Evolutionary conservation across 2,888 invertebrate species (phyloP).

Genomic region (Nipponacmea schrenckii): DNA sequence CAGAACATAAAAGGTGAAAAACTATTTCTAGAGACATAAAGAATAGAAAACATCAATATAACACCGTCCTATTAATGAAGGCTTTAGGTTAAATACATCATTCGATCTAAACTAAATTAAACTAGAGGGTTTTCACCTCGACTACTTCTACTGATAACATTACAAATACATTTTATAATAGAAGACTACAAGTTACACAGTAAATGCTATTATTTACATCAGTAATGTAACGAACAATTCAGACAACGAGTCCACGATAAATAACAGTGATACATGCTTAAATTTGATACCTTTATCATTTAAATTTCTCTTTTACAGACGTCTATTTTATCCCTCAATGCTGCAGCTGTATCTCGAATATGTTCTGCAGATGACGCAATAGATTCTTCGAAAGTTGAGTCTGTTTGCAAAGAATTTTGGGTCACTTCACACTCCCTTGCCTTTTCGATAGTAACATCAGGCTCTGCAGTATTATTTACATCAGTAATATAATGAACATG

Average conservation of each 20-base stretch:
- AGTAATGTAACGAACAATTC: not conserved
- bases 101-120: not conserved
- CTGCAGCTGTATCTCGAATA: constrained; percentile 42
- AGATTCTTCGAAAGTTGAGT: constrained; percentile 10
- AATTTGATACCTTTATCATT: too few species aligned
- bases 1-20: too few species aligned
- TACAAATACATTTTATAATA: not conserved
- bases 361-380: constrained; percentile 43
- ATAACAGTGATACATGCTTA: too few species aligned
- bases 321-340: constrained; percentile 42
- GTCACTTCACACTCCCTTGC: constrained; percentile 11
- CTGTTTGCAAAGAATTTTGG: not conserved
- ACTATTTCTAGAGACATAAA: too few species aligned
- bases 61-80: not conserved
- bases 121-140: not conserved
- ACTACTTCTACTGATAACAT: not conserved
- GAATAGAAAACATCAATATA: not conserved
- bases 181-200: not conserved
- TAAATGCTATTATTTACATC: not conserved
- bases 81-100: constrained; percentile 1
- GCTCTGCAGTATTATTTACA: too few species aligned
- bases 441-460: constrained; percentile 24
- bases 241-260: too few species aligned
- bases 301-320: constrained; percentile 41
- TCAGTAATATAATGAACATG: too few species aligned